Conservation (phyloP, 2,888 invertebrate species). For the Leuctra nigra region DNA sequence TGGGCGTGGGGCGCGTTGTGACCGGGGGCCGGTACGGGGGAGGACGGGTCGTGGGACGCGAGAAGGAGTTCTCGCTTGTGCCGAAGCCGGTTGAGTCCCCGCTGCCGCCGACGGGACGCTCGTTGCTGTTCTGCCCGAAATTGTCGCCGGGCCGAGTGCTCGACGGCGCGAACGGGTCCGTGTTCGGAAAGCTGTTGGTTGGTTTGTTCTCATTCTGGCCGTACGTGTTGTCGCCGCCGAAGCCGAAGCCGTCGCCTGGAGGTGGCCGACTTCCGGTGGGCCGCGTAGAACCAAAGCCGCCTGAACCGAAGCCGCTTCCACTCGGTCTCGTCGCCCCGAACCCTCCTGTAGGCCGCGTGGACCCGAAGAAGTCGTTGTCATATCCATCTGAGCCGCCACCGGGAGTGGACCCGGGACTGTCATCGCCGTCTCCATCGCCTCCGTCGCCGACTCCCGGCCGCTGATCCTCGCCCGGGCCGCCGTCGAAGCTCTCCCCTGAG, state of each 20-base stretch:
- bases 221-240: background rate
- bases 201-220: conserved; percentile 1
- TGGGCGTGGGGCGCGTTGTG: background rate
- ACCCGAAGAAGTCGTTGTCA: conserved; percentile 10
- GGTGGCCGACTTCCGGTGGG: too few relatives aligned
- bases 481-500: conserved; percentile 4
- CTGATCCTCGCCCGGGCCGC: conserved; percentile 6
- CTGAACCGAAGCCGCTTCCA: too few relatives aligned
- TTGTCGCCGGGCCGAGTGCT: too few relatives aligned
- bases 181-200: too few relatives aligned
- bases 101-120: background rate
- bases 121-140: background rate
- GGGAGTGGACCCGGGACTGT: too few relatives aligned
- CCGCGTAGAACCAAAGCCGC: too few relatives aligned
- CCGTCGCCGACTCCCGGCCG: conserved; percentile 23
- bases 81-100: background rate
- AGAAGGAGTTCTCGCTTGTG: background rate
- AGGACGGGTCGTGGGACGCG: background rate
- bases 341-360: background rate
- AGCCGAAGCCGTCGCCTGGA: background rate
- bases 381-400: background rate
- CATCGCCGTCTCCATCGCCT: background rate
- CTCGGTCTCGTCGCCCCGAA: background rate
- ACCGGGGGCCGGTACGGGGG: too few relatives aligned
- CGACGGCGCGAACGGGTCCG: background rate